phyloP scores from a whole-genome alignment of 1,140 invertebrate genomes.

The Bombus superbus region DNA sequence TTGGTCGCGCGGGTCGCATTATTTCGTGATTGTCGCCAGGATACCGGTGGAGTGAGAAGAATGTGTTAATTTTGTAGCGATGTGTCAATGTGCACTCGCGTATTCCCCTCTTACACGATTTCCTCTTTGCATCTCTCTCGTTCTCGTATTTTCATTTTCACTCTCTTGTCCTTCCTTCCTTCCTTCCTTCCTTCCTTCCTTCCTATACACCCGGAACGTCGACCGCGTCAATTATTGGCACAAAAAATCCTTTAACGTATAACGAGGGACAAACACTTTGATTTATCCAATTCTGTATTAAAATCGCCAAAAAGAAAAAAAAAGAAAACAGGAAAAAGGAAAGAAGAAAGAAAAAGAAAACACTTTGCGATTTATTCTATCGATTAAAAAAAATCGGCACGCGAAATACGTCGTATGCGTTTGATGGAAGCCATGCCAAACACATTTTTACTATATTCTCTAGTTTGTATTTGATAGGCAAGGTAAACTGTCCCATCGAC shows the following conservation, averaged over 20 bases:
- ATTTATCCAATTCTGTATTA: too few species aligned
- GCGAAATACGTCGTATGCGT: too few species aligned
- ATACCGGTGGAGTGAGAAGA: conserved; percentile 76
- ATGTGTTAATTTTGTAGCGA: conserved; percentile 80
- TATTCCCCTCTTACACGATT: not conserved
- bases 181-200: too few species aligned
- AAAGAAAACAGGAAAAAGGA: too few species aligned
- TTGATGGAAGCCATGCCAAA: too few species aligned
- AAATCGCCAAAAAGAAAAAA: not conserved
- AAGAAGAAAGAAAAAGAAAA: too few species aligned
- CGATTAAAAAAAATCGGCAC: accelerated
- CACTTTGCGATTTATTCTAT: too few species aligned
- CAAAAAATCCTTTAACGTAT: not conserved
- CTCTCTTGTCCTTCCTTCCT: not conserved
- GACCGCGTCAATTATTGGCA: not conserved
- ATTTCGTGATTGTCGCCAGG: conserved; percentile 80
- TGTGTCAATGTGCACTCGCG: conserved; percentile 74
- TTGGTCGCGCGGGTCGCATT: conserved; percentile 76
- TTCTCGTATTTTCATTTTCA: not conserved
- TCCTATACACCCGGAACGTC: not conserved
- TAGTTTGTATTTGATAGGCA: accelerated
- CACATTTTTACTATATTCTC: too few species aligned
- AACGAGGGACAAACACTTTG: too few species aligned
- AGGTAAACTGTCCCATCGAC: too few species aligned
- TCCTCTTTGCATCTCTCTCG: not conserved